These are phyloP conservation scores for Pipistrellus nathusii DNA, from an alignment of 2,797 vertebrate genomes.

Conservation along the genomic window DNA sequence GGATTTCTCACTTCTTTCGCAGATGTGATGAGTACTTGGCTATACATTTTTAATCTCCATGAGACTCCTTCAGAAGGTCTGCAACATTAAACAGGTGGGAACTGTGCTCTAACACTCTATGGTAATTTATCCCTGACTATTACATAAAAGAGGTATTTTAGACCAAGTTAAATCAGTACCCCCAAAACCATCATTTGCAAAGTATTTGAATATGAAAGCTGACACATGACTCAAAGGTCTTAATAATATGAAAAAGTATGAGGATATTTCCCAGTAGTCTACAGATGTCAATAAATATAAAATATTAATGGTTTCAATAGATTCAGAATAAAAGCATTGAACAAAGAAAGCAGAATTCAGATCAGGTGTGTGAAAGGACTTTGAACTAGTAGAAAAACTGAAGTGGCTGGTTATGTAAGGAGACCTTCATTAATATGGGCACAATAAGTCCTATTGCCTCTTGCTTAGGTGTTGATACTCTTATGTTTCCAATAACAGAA, in stretches of 20 bases:
- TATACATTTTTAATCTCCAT: neutral
- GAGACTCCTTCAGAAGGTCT: conserved; percentile 30
- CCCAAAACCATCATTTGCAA: neutral
- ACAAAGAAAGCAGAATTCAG: neutral
- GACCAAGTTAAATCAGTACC: neutral
- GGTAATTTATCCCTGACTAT: conserved; percentile 8
- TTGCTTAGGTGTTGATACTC: neutral
- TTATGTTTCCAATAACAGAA: neutral
- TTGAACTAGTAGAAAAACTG: neutral
- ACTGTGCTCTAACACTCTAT: neutral
- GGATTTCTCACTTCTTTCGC: conserved; percentile 37
- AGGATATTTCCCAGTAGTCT: neutral
- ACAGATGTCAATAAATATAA: neutral
- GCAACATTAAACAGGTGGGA: conserved; percentile 21
- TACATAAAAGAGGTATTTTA: conserved; percentile 37
- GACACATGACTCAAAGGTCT: neutral
- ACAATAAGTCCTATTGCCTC: neutral
- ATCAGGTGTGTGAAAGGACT: neutral
- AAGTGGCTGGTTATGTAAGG: neutral
- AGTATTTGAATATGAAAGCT: neutral
- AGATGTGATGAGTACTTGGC: neutral
- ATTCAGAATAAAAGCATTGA: neutral
- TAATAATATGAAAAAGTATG: neutral
- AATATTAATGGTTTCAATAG: neutral
- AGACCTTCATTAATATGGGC: neutral